Evolutionary conservation across 2,113 vertebrate genomes (phyloP).

Genomic region (Oncorhynchus clarkii): DNA sequence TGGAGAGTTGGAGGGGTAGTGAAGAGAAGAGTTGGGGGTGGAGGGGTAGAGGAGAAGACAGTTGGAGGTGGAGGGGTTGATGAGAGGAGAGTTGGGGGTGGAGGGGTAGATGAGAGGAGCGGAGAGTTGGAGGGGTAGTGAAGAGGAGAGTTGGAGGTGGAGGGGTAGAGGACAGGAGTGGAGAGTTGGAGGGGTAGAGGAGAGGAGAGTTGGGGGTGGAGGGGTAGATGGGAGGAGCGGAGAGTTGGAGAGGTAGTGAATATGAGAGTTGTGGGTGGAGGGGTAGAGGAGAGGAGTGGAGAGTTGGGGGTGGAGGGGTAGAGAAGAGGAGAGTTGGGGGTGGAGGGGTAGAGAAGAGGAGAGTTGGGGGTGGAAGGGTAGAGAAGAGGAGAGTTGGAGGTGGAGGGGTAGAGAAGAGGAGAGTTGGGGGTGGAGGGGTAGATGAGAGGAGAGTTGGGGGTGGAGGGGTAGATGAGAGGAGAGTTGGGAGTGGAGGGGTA

Average conservation of each 20-base stretch:
- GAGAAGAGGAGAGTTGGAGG: background rate
- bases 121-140: conserved; percentile 25
- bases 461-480: background rate
- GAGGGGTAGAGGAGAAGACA: background rate
- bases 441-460: conserved; percentile 12
- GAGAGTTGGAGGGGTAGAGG: background rate
- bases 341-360: background rate
- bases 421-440: conserved; percentile 23
- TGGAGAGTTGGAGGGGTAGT: background rate
- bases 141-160: background rate
- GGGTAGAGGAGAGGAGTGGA: conserved; percentile 4
- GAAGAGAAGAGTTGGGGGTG: too few species aligned
- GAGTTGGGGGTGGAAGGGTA: conserved; percentile 10
- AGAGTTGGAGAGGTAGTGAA: background rate
- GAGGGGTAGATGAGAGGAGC: background rate
- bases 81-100: too few species aligned
- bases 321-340: background rate
- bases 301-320: conserved; percentile 23
- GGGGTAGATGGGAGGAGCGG: conserved; percentile 17
- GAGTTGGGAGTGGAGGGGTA: conserved; percentile 22
- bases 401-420: background rate
- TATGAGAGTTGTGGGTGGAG: conserved; percentile 12
- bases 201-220: conserved; percentile 5
- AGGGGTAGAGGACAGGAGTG: background rate
- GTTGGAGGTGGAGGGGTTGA: too few species aligned